A percentile compares a stretch with the other conserved stretches of the same genome.
These are phyloP conservation scores for Syrmaticus mikado DNA, from an alignment of 2,113 vertebrate species.

Conservation along the genomic window DNA sequence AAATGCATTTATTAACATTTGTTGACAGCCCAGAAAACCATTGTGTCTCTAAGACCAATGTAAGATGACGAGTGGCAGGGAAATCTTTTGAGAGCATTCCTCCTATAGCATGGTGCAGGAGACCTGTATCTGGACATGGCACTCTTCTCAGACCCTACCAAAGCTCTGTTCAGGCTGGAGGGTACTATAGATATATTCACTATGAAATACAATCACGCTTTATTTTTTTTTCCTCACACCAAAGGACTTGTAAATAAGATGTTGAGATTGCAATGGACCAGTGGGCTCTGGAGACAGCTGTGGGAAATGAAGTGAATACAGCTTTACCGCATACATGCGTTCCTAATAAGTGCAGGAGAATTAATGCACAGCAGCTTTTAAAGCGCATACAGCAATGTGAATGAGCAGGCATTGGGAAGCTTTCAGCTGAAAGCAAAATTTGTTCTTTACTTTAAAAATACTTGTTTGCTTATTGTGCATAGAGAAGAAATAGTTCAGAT, in stretches of 20 bases:
- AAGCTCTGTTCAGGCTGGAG: accelerated
- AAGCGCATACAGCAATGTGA: neutral
- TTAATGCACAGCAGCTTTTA: neutral
- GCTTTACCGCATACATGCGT: neutral
- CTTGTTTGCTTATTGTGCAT: neutral
- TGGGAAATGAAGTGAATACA: neutral
- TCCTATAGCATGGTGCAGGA: neutral
- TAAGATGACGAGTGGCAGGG: neutral
- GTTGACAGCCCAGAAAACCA: neutral
- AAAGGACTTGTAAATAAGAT: neutral
- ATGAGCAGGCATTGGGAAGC: neutral
- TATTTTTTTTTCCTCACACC: neutral
- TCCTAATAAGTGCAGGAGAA: neutral
- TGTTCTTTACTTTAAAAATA: neutral
- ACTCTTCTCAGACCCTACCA: accelerated
- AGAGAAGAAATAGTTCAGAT: neutral
- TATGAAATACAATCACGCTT: neutral
- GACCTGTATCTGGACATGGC: neutral
- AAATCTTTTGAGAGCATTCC: neutral
- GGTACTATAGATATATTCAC: neutral
- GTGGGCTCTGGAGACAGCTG: neutral
- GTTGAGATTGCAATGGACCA: neutral
- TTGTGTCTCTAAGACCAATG: neutral
- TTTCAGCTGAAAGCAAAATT: neutral
- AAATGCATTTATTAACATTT: neutral